These are phyloP conservation scores for Drosophila putrida DNA, from an alignment of 2,888 invertebrate genomes.

Conservation along the genomic window DNA sequence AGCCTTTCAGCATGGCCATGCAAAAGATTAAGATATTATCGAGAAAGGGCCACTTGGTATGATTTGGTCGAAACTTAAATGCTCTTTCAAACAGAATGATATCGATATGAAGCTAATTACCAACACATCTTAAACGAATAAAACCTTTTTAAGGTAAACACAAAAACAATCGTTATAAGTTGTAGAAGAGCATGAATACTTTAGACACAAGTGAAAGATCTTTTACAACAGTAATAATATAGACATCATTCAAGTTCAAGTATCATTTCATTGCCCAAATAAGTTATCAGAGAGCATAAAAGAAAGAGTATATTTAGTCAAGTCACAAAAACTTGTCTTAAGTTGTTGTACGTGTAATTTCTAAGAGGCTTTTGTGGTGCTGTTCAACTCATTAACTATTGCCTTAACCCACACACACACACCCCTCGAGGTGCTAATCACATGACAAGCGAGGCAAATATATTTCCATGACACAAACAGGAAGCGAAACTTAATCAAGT, in stretches of 20 bases:
- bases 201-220: no score
- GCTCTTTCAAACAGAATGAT: not conserved
- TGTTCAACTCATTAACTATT: constrained; percentile 64
- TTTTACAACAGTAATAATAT: no score
- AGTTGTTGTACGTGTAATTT: constrained; percentile 41
- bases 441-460: constrained; percentile 17
- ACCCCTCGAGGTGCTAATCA: constrained; percentile 35
- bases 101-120: not conserved
- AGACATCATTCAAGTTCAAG: no score
- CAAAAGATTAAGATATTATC: constrained; percentile 76
- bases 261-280: no score
- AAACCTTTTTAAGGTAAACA: no score
- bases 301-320: constrained; percentile 27
- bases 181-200: no score
- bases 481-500: constrained; percentile 53
- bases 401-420: not conserved
- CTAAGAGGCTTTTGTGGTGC: constrained; percentile 29
- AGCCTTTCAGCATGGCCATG: constrained; percentile 41
- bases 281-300: no score
- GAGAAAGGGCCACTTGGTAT: constrained; percentile 5
- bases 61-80: constrained; percentile 8
- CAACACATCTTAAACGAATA: no score
- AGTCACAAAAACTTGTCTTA: constrained; percentile 13
- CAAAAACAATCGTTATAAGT: no score
- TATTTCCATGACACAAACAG: constrained; percentile 19